phyloP scores from a whole-genome alignment of 2,888 invertebrate genomes.

The Chaetogeoica ovagalla region DNA sequence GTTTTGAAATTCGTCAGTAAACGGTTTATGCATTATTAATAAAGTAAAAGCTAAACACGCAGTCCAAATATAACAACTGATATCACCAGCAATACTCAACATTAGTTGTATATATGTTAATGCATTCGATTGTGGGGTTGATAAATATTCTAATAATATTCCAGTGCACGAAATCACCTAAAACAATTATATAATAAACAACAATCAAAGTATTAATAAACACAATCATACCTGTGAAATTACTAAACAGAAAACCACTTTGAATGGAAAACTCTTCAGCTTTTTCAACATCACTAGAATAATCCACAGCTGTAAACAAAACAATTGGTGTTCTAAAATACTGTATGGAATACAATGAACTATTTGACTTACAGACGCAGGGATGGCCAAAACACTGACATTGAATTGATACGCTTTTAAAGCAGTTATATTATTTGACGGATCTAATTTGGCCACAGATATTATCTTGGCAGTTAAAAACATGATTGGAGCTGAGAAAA shows the following conservation, averaged over 20 bases:
- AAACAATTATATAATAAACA: neutral
- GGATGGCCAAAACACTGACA: slow-evolving; percentile 76
- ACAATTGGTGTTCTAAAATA: neutral
- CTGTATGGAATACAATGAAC: neutral
- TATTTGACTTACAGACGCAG: slow-evolving; percentile 67
- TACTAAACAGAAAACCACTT: slow-evolving; percentile 47
- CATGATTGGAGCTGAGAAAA: slow-evolving; percentile 92
- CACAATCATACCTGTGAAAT: slow-evolving; percentile 39
- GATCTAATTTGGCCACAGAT: slow-evolving; percentile 71
- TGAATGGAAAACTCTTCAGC: slow-evolving; percentile 46
- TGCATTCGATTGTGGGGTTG: slow-evolving; percentile 36
- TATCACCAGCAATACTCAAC: slow-evolving; percentile 53
- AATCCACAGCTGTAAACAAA: slow-evolving; percentile 41
- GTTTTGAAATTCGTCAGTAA: slow-evolving; percentile 78
- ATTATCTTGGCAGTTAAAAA: slow-evolving; percentile 94
- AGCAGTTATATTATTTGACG: slow-evolving; percentile 74
- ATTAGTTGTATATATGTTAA: slow-evolving; percentile 50
- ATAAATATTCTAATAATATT: slow-evolving; percentile 43
- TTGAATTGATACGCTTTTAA: slow-evolving; percentile 80
- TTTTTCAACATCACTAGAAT: slow-evolving; percentile 48
- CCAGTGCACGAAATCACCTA: slow-evolving; percentile 48
- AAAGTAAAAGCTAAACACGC: slow-evolving; percentile 59
- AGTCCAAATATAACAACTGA: slow-evolving; percentile 54
- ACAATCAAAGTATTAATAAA: neutral
- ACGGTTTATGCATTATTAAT: slow-evolving; percentile 77